Conservation (phyloP, 1,140 invertebrate genomes). For the Limonius californicus region DNA sequence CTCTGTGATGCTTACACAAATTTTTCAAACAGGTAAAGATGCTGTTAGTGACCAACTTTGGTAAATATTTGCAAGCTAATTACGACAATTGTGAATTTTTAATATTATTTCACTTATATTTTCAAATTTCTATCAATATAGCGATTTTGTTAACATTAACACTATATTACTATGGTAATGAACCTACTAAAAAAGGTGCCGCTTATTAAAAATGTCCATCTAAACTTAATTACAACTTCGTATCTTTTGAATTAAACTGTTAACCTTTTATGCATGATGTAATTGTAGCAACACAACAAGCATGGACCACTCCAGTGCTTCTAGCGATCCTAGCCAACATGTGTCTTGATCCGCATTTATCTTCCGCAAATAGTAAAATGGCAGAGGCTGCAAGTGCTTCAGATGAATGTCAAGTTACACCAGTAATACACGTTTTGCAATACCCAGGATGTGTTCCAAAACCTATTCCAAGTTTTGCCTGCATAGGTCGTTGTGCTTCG, state of each 20-base stretch:
- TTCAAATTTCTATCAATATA: neutral
- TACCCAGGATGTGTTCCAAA: conserved; percentile 90
- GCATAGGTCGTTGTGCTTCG: conserved; percentile 83
- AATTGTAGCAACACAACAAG: conserved; percentile 12
- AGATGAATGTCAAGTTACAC: conserved; percentile 87
- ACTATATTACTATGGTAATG: too few species aligned
- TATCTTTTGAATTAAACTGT: too few species aligned
- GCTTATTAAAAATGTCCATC: too few species aligned
- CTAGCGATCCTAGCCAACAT: conserved; percentile 38
- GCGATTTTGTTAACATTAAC: too few species aligned
- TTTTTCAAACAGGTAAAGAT: conserved; percentile 18
- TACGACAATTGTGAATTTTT: conserved; percentile 8
- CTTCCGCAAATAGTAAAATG: conserved; percentile 24
- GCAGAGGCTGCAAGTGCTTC: conserved; percentile 49
- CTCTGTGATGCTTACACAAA: conserved; percentile 10
- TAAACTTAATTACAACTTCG: too few species aligned
- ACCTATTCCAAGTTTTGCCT: conserved; percentile 90
- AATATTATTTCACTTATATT: conserved; percentile 4
- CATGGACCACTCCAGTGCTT: conserved; percentile 31
- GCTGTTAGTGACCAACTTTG: too few species aligned
- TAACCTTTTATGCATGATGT: too few species aligned
- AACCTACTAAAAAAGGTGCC: too few species aligned
- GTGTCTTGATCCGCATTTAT: conserved; percentile 39
- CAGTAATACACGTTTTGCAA: conserved; percentile 87
- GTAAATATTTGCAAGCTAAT: too few species aligned